A percentile compares a stretch with the other conserved stretches of the same genome.
phyloP scores from a whole-genome alignment of 1,140 invertebrate genomes.

The Zaprionus kolodkinae region DNA sequence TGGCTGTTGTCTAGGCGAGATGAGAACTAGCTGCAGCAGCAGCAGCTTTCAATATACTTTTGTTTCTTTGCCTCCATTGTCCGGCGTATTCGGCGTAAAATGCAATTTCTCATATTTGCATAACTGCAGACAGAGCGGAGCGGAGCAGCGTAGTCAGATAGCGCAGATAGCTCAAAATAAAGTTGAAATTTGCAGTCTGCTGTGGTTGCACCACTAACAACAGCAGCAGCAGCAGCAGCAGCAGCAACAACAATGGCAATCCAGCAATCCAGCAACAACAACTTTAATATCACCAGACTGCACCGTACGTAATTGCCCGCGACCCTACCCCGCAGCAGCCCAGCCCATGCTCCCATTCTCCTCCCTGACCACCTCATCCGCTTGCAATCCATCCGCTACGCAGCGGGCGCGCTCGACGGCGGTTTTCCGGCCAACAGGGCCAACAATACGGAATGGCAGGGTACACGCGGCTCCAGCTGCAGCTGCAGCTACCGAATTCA shows the following conservation, averaged over 20 bases:
- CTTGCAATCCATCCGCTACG: constrained; percentile 65
- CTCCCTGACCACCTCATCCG: not conserved
- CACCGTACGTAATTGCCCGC: constrained; percentile 68
- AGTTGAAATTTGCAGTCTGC: constrained; percentile 68
- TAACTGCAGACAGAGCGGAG: constrained; percentile 70
- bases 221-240: constrained; percentile 51
- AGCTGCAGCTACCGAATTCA: constrained; percentile 50
- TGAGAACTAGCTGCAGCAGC: not conserved
- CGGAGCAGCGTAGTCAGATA: not conserved
- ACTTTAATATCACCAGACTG: constrained; percentile 74
- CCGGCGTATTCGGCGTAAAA: constrained; percentile 68
- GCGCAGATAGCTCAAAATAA: constrained; percentile 78
- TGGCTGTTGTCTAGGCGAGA: not conserved
- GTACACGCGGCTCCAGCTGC: too few species aligned
- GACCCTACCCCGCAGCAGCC: not conserved
- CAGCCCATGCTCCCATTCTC: too few species aligned
- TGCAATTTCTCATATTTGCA: constrained; percentile 82
- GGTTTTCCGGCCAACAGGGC: constrained; percentile 65
- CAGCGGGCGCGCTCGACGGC: constrained; percentile 40
- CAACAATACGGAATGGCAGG: constrained; percentile 75
- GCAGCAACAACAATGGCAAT: constrained; percentile 45
- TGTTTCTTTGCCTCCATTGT: constrained; percentile 77
- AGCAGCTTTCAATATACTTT: constrained; percentile 73
- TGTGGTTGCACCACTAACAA: constrained; percentile 33
- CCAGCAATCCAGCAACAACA: constrained; percentile 52